Base-by-base conservation (phyloP, 1,140 invertebrate genomes). In the Drosophila bifasciata region DNA sequence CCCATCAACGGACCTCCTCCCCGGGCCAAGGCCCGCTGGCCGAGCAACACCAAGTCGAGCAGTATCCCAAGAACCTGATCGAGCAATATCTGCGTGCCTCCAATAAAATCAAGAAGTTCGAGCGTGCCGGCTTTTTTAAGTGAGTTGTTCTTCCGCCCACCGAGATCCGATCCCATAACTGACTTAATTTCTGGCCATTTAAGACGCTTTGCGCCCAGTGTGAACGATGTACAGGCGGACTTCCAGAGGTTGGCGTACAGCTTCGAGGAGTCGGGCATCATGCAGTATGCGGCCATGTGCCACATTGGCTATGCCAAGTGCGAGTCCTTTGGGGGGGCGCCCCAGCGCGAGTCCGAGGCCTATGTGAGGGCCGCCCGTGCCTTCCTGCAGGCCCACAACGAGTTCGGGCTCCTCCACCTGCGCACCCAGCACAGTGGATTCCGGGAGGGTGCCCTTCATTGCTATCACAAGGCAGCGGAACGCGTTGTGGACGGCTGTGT, bases 151-250 rank as follows among this genome's bases (percentile, higher is more conserved):
- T 36, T 36, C 4, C 11, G 3, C 32, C 32, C 32, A 36, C 11
- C 17, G 4, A n/a, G n/a, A n/a, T n/a, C n/a, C n/a, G n/a, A 53
- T 59, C 2, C 6, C 8, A 15, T 36, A 19, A 1, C 19, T 13
- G 3, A 8, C 3, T 52, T 23, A 1, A n/a, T 63, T 50, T 6
- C 5, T 21, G 16, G 2, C 28, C 21, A 21, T 32, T 9, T 39
- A 91, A 91, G 91, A 68, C 89, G 90, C 28, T 90, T 91, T 53
- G 90, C 89, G 5, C 91, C 91, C 4, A 91, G 73, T 68, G 83
- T 85, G 7, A 62, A 55, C 0, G 91, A 91, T 41, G 89, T 91
- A 1, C 75, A 88, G 49, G 72, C 78, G n/a, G 90, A 91, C 23
- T 92, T 91, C 32, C 66, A 88, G 36, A 72, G 84, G 2, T 59